Evolutionary conservation across 2,888 invertebrate genomes (phyloP).

Genomic region (Ophioninae sp.): DNA sequence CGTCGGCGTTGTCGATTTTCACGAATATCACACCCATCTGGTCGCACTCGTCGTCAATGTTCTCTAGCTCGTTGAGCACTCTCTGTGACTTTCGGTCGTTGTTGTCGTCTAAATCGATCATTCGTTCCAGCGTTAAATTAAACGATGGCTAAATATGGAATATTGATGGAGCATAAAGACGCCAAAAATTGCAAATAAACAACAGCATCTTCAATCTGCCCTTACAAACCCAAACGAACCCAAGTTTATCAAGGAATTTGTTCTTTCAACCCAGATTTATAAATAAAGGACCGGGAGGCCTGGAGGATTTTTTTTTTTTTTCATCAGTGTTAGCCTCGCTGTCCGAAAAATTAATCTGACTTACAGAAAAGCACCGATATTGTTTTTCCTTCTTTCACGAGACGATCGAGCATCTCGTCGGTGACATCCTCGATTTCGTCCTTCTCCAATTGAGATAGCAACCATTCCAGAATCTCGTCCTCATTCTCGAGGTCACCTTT

Average conservation of each 20-base stretch:
- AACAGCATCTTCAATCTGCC: neutral
- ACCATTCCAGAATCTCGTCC: slow-evolving; percentile 94
- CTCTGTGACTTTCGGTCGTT: slow-evolving; percentile 93
- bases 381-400: slow-evolving; percentile 93
- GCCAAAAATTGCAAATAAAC: neutral
- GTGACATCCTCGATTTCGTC: slow-evolving; percentile 98
- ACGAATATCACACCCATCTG: slow-evolving; percentile 94
- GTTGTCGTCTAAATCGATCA: slow-evolving; percentile 87
- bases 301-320: neutral
- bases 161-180: neutral
- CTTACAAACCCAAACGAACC: neutral
- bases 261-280: neutral
- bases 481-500: slow-evolving; percentile 92
- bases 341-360: slow-evolving; percentile 70
- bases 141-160: neutral
- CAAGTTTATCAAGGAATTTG: neutral
- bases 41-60: slow-evolving; percentile 96
- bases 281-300: neutral
- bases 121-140: neutral
- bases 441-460: slow-evolving; percentile 92
- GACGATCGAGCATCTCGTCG: slow-evolving; percentile 95
- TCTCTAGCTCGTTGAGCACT: slow-evolving; percentile 93
- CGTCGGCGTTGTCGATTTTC: slow-evolving; percentile 94
- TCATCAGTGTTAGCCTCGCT: neutral
- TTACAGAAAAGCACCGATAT: slow-evolving; percentile 95